phyloP scores from a whole-genome alignment of 2,888 invertebrate species.

The Yponomeuta evonymella region DNA sequence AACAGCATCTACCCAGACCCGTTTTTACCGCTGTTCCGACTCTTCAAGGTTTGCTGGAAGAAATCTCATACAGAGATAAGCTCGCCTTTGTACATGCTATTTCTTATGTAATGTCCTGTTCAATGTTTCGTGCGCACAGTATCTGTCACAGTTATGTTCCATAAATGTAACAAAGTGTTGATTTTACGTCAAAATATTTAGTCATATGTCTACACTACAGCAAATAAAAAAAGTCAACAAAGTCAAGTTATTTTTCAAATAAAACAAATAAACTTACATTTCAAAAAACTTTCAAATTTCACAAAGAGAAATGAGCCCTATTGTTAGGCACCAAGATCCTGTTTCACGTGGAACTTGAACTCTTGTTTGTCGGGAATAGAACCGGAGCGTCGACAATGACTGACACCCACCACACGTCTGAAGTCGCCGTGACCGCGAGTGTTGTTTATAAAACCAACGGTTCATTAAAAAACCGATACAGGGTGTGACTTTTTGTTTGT shows the following conservation, averaged over 20 bases:
- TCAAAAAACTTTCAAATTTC: not conserved
- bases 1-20: too few species aligned
- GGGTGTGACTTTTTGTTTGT: conserved; percentile 12
- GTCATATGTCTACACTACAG: not conserved
- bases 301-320: not conserved
- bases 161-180: too few species aligned
- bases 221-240: not conserved
- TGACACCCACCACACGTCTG: conserved; percentile 49
- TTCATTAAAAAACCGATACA: conserved; percentile 39
- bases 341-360: not conserved
- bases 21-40: too few species aligned
- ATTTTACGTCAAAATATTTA: not conserved
- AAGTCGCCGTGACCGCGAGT: conserved; percentile 25
- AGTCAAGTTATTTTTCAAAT: too few species aligned
- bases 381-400: conserved; percentile 47
- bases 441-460: conserved; percentile 53
- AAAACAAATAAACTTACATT: conserved; percentile 9
- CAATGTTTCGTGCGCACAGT: too few species aligned
- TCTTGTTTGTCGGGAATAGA: conserved; percentile 21
- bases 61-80: too few species aligned
- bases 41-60: too few species aligned
- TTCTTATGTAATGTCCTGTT: too few species aligned
- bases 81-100: too few species aligned
- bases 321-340: not conserved
- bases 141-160: too few species aligned